Conservation (phyloP, 2,888 invertebrate genomes). For the Rhagonycha lutea region DNA sequence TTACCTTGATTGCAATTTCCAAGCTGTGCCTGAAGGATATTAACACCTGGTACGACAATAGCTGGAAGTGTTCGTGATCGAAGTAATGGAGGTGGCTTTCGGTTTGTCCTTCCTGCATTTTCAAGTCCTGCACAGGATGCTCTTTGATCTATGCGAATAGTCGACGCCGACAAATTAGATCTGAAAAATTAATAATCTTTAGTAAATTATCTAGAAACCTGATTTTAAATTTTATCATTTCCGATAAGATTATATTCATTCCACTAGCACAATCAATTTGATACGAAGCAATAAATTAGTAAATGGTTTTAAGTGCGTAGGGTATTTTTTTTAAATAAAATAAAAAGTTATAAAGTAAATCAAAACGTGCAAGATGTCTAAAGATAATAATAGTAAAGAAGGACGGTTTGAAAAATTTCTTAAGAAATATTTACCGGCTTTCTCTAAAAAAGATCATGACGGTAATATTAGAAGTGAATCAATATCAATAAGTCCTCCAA, state of each 20-base stretch:
- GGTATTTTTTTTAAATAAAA: neutral
- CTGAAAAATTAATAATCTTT: conserved; percentile 39
- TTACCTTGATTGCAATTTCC: conserved; percentile 68
- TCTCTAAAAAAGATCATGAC: neutral
- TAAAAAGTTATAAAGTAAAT: neutral
- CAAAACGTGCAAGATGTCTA: neutral
- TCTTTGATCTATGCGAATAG: conserved; percentile 54
- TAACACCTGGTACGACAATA: conserved; percentile 84
- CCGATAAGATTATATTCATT: neutral
- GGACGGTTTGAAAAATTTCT: neutral
- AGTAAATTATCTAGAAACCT: neutral
- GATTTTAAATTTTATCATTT: neutral
- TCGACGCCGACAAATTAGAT: conserved; percentile 45
- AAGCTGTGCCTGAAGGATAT: conserved; percentile 80
- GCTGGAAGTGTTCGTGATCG: conserved; percentile 86
- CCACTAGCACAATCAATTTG: neutral
- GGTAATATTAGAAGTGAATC: neutral
- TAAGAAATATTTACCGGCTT: neutral
- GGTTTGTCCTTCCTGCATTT: conserved; percentile 55
- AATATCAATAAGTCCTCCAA: neutral
- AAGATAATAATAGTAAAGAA: neutral
- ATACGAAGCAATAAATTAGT: neutral
- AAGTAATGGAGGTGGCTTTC: conserved; percentile 69
- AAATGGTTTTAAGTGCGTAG: neutral
- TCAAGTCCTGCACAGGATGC: conserved; percentile 61